Conservation (phyloP, 1,140 invertebrate species). For the Drosophila teissieri region DNA sequence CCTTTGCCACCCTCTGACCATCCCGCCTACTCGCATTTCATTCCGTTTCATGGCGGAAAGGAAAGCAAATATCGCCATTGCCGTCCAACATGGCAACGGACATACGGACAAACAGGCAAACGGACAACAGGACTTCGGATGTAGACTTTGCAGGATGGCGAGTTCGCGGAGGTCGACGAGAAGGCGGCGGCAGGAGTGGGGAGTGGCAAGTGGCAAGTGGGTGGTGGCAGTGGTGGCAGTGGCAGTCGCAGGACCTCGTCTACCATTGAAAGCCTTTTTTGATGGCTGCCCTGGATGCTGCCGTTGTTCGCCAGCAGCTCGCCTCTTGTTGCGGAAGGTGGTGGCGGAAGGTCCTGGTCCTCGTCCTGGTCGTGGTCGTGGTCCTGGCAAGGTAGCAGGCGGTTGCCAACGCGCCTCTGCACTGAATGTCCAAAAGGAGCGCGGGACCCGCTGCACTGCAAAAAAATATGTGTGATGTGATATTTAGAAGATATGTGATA, state of each 20-base stretch:
- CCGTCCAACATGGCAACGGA: conserved; percentile 63
- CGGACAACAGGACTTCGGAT: conserved; percentile 52
- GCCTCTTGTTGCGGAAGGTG: conserved; percentile 10
- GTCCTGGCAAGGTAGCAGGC: conserved; percentile 61
- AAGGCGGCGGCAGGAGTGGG: background rate
- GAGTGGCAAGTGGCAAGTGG: background rate
- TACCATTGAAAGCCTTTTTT: conserved; percentile 80
- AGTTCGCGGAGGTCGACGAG: conserved; percentile 7
- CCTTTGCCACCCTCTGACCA: background rate
- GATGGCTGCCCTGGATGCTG: conserved; percentile 45
- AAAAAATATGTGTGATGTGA: no score
- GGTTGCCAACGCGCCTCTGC: conserved; percentile 51
- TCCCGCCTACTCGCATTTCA: conserved; percentile 31
- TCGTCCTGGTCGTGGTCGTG: background rate
- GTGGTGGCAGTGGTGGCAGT: conserved; percentile 1
- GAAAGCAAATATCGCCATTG: conserved; percentile 67
- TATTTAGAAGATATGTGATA: no score
- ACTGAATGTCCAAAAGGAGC: conserved; percentile 71
- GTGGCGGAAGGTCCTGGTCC: conserved; percentile 22
- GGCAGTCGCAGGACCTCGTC: conserved; percentile 37
- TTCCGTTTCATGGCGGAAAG: conserved; percentile 50
- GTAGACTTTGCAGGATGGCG: conserved; percentile 18
- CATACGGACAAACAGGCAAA: conserved; percentile 12
- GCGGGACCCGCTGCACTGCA: conserved; percentile 36
- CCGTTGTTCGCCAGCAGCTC: conserved; percentile 13